Conservation (phyloP, 92 coral and sea anemone species). For the Paragorgia papillata region DNA sequence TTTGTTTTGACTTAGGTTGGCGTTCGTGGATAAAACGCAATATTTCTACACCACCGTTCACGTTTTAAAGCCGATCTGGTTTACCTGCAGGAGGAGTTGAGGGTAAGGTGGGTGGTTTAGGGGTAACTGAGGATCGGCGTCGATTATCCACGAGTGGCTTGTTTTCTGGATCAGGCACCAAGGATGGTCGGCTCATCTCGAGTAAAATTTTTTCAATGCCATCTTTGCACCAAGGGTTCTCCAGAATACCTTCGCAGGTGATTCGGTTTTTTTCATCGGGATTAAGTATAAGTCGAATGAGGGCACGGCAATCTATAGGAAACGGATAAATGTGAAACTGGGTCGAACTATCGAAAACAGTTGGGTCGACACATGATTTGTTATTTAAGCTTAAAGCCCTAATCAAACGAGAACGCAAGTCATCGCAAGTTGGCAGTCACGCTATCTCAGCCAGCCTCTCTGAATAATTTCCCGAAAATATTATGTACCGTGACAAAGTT, state of each 20-base stretch:
- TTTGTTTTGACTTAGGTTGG: neutral
- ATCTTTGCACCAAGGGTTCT: conserved; percentile 68
- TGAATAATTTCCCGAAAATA: no score
- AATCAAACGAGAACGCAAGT: no score
- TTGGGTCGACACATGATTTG: no score
- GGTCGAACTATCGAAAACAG: no score
- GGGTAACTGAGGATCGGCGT: conserved; percentile 24
- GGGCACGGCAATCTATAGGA: conserved; percentile 68
- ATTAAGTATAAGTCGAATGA: conserved; percentile 76
- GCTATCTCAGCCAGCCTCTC: no score
- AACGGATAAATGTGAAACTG: no score
- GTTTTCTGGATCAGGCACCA: conserved; percentile 8
- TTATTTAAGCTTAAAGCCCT: no score
- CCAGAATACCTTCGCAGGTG: conserved; percentile 61
- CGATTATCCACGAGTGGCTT: neutral
- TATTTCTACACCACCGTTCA: neutral
- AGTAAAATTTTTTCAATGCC: conserved; percentile 33
- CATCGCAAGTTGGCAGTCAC: no score
- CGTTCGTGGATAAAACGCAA: neutral
- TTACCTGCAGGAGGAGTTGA: conserved; percentile 5
- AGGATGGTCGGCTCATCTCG: conserved; percentile 32
- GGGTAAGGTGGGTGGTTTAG: conserved; percentile 18
- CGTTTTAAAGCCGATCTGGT: neutral
- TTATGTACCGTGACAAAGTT: no score
- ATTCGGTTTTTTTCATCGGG: conserved; percentile 72